These are phyloP conservation scores for Apamea crenata DNA, from an alignment of 2,888 invertebrate species.

Conservation along the genomic window DNA sequence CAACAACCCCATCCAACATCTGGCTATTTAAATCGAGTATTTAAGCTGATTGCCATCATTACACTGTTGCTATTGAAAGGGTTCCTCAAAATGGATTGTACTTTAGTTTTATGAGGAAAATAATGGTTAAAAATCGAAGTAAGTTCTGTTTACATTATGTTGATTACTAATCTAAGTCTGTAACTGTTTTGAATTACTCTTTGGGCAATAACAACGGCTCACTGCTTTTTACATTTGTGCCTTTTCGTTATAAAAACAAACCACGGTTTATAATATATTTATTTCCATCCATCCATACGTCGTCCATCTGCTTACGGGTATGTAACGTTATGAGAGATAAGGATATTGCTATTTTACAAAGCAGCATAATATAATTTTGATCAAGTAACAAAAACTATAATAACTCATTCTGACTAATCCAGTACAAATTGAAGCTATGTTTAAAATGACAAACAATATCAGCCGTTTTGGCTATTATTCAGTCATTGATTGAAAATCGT, in stretches of 20 bases:
- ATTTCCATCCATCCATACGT: too few relatives aligned
- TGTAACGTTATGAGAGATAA: background rate
- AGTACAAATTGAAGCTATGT: constrained; percentile 1
- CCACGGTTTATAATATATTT: background rate
- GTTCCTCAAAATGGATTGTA: constrained; percentile 74
- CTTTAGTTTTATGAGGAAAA: constrained; percentile 74
- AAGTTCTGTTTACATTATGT: constrained; percentile 58
- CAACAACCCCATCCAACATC: constrained; percentile 75
- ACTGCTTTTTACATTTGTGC: constrained; percentile 18
- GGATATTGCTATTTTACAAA: background rate
- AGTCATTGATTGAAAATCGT: constrained; percentile 53
- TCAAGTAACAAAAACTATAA: background rate
- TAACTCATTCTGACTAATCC: constrained; percentile 11
- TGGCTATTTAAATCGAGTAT: constrained; percentile 82
- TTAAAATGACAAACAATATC: constrained; percentile 37
- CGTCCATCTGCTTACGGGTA: background rate
- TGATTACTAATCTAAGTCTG: constrained; percentile 46
- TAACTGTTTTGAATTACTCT: constrained; percentile 51
- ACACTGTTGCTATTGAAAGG: constrained; percentile 76
- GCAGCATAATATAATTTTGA: background rate
- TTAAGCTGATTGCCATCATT: constrained; percentile 82
- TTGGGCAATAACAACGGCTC: constrained; percentile 20
- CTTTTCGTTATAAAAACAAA: background rate
- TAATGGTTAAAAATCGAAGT: constrained; percentile 67
- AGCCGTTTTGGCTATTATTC: constrained; percentile 37